These are phyloP conservation scores for Saiga tatarica DNA, from an alignment of 2,113 vertebrate species.

Conservation along the genomic window DNA sequence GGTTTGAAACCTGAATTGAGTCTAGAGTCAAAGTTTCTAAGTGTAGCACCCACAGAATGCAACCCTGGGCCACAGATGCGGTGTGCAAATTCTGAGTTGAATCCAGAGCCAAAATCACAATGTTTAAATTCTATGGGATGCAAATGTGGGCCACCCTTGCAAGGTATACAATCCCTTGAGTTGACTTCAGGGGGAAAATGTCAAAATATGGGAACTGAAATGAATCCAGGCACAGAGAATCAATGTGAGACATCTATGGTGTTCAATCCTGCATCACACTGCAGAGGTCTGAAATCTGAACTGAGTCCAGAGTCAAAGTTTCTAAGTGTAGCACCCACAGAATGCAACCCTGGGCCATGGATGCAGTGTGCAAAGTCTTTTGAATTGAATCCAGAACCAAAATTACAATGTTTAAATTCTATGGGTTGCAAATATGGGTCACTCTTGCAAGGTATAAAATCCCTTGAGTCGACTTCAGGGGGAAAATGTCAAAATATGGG, in stretches of 20 bases:
- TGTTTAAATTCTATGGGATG: not conserved
- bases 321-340: not conserved
- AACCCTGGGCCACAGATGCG: not conserved
- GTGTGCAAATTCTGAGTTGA: not conserved
- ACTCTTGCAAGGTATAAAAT: not conserved
- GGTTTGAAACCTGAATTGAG: not conserved
- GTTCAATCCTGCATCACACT: not conserved
- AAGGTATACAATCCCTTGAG: not conserved
- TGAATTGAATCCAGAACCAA: not conserved
- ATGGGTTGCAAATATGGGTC: not conserved
- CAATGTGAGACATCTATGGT: not conserved
- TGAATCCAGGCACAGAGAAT: not conserved
- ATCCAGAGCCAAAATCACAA: not conserved
- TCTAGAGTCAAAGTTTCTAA: not conserved
- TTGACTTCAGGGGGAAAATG: not conserved
- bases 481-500: not conserved
- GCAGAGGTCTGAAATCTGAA: not conserved
- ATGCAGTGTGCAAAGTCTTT: not conserved
- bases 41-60: not conserved
- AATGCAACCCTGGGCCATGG: not conserved
- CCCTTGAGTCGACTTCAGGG: not conserved
- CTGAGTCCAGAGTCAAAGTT: not conserved
- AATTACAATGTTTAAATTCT: not conserved
- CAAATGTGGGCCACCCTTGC: not conserved
- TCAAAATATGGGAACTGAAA: not conserved